A percentile compares a stretch with the other conserved stretches of the same genome.
Conservation (phyloP, 2,113 vertebrate genomes). For the Zapornia atra region DNA sequence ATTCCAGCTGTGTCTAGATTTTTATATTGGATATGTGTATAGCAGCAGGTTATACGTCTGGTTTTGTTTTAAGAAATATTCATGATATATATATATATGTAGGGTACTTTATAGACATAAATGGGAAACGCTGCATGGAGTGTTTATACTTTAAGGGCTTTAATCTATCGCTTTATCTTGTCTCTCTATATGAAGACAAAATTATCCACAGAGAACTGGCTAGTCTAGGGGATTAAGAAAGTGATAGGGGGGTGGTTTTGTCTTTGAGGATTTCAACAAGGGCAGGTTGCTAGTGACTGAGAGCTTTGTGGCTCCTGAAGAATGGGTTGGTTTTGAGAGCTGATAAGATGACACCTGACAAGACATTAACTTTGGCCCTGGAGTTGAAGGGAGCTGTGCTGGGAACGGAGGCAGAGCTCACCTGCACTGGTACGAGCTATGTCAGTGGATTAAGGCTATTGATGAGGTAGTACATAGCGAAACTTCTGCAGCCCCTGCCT, state of each 20-base stretch:
- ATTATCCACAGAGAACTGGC: neutral
- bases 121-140: neutral
- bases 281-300: neutral
- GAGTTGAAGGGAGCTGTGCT: neutral
- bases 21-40: neutral
- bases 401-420: neutral
- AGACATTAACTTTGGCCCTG: accelerated
- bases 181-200: neutral
- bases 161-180: neutral
- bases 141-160: neutral
- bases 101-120: neutral
- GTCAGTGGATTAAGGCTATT: neutral
- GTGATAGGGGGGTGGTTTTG: neutral
- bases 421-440: accelerated
- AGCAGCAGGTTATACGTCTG: neutral
- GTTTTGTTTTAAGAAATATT: neutral
- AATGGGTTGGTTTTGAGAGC: neutral
- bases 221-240: neutral
- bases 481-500: neutral
- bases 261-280: neutral
- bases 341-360: accelerated
- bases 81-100: neutral
- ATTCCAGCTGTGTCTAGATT: neutral
- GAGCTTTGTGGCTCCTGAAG: neutral
- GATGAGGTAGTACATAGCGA: neutral